phyloP scores from a whole-genome alignment of 2,888 invertebrate species.

The Strigamia transsilvanica region DNA sequence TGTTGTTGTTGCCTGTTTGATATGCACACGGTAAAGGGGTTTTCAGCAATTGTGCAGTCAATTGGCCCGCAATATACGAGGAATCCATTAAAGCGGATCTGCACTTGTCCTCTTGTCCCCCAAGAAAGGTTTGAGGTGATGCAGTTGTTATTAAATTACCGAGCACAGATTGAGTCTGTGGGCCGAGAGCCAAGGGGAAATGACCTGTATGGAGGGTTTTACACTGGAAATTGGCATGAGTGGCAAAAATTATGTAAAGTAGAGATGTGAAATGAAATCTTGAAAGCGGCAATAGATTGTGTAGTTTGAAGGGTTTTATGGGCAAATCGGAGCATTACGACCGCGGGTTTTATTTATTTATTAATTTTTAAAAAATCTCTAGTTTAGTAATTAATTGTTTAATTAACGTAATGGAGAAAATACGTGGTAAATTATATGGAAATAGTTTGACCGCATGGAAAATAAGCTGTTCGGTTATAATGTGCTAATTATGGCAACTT shows the following conservation, averaged over 20 bases:
- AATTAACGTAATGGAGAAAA: no score
- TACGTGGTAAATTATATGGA: no score
- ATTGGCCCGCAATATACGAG: conserved; percentile 25
- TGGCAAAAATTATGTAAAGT: conserved; percentile 47
- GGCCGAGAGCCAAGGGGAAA: conserved; percentile 36
- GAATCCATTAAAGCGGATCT: conserved; percentile 35
- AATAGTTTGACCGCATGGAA: no score
- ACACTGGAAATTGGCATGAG: conserved; percentile 44
- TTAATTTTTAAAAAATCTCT: not conserved
- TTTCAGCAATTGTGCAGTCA: conserved; percentile 38
- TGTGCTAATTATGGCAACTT: no score
- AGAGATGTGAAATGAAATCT: not conserved
- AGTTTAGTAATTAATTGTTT: no score
- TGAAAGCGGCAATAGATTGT: conserved; percentile 23
- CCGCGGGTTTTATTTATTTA: not conserved
- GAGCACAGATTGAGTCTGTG: conserved; percentile 44
- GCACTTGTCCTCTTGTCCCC: conserved; percentile 12
- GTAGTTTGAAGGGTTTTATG: conserved; percentile 13
- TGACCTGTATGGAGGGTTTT: conserved; percentile 42
- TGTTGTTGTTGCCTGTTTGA: conserved; percentile 49
- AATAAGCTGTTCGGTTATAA: no score
- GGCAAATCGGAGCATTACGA: not conserved
- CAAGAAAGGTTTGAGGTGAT: conserved; percentile 43
- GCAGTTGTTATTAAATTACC: conserved; percentile 45
- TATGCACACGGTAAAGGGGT: conserved; percentile 45